These are phyloP conservation scores for Microctonus brassicae DNA, from an alignment of 2,888 invertebrate genomes.

Conservation along the genomic window DNA sequence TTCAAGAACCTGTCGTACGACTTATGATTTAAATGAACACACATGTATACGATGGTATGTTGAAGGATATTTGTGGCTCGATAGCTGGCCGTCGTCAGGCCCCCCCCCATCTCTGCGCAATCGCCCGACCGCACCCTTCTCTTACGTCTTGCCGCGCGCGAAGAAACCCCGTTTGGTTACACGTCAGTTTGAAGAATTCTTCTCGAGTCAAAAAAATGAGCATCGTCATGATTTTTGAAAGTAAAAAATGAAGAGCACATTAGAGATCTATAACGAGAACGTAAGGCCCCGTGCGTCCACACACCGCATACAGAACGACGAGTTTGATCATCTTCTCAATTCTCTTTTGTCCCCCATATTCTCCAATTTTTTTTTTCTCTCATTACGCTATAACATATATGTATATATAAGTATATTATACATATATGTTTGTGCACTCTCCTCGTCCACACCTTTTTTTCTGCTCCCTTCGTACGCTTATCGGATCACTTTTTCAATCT, in stretches of 20 bases:
- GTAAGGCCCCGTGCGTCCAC: conserved; percentile 24
- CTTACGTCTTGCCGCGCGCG: conserved; percentile 34
- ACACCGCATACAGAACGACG: conserved; percentile 23
- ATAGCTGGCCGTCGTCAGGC: conserved; percentile 39
- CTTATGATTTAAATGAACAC: not conserved
- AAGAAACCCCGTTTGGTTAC: conserved; percentile 61
- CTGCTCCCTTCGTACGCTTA: not conserved
- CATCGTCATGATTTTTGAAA: conserved; percentile 71
- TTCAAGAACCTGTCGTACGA: conserved; percentile 26
- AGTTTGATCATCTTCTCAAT: conserved; percentile 46
- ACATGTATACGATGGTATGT: conserved; percentile 53
- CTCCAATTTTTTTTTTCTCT: conserved; percentile 26
- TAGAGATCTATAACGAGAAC: conserved; percentile 28
- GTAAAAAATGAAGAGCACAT: conserved; percentile 67
- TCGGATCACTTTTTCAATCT: not conserved
- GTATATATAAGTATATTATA: no score
- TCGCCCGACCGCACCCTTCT: conserved; percentile 13
- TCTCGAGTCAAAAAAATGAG: conserved; percentile 70
- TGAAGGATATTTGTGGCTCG: conserved; percentile 54
- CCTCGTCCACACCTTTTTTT: not conserved
- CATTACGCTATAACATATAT: not conserved
- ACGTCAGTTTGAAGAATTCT: conserved; percentile 69
- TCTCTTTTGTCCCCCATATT: conserved; percentile 21
- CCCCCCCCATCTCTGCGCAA: conserved; percentile 19
- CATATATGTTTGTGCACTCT: not conserved